These are phyloP conservation scores for Mamestra brassicae DNA, from an alignment of 2,888 invertebrate genomes.

Conservation along the genomic window DNA sequence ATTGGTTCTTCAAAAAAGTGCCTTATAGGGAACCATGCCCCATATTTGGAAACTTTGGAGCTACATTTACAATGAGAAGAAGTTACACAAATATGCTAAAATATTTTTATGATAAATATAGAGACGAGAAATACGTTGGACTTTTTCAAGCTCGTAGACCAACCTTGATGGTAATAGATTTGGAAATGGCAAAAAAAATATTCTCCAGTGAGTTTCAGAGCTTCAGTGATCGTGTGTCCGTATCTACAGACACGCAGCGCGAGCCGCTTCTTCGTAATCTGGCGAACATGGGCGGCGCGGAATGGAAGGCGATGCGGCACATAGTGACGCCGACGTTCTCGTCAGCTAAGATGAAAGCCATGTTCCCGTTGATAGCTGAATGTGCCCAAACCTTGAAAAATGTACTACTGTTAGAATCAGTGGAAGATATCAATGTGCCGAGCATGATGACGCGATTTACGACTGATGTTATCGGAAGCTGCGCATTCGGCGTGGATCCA, in stretches of 20 bases:
- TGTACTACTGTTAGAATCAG: slow-evolving; percentile 73
- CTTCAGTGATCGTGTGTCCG: slow-evolving; percentile 86
- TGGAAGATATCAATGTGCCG: slow-evolving; percentile 81
- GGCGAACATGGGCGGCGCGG: slow-evolving; percentile 87
- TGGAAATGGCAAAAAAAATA: slow-evolving; percentile 83
- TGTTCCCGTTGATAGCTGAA: slow-evolving; percentile 86
- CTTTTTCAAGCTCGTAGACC: slow-evolving; percentile 88
- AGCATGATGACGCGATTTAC: slow-evolving; percentile 84
- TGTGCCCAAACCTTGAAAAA: slow-evolving; percentile 81
- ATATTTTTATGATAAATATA: slow-evolving; percentile 82
- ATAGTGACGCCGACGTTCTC: slow-evolving; percentile 88
- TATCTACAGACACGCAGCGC: slow-evolving; percentile 84
- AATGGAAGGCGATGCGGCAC: slow-evolving; percentile 87
- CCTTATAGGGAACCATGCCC: slow-evolving; percentile 88
- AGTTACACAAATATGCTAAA: slow-evolving; percentile 85
- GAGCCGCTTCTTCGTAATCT: slow-evolving; percentile 86
- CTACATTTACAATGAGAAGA: slow-evolving; percentile 82
- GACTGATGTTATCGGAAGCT: slow-evolving; percentile 88
- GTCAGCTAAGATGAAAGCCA: slow-evolving; percentile 88
- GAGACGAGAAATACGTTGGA: slow-evolving; percentile 83
- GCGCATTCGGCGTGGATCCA: slow-evolving; percentile 87
- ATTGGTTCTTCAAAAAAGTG: slow-evolving; percentile 84
- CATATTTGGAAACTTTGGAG: slow-evolving; percentile 88
- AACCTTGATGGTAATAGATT: slow-evolving; percentile 83
- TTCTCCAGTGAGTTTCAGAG: slow-evolving; percentile 81